Evolutionary conservation across 1,140 invertebrate genomes (phyloP).

Genomic region (Drosophila elegans): DNA sequence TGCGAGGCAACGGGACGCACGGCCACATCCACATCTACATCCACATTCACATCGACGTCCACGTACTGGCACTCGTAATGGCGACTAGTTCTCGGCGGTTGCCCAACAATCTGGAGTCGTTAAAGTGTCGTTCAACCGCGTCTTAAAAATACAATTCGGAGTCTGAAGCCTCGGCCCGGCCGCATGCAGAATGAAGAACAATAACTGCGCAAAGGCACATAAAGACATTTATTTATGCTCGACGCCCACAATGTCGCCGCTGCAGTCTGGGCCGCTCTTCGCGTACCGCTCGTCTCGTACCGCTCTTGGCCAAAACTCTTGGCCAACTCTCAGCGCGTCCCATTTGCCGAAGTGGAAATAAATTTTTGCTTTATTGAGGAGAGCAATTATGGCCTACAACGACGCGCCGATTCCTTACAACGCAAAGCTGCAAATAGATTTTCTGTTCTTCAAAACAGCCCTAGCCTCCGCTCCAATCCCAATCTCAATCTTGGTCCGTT

Average conservation of each 20-base stretch:
- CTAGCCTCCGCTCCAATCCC: slow-evolving; percentile 23
- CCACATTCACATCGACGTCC: slow-evolving; percentile 15
- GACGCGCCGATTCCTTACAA: slow-evolving; percentile 58
- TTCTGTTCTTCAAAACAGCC: slow-evolving; percentile 37
- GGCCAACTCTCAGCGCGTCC: slow-evolving; percentile 42
- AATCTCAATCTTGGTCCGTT: slow-evolving; percentile 10
- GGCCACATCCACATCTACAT: slow-evolving; percentile 7
- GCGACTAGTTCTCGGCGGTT: slow-evolving; percentile 59
- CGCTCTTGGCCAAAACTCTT: slow-evolving; percentile 41
- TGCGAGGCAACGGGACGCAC: slow-evolving; percentile 39
- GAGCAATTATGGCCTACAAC: slow-evolving; percentile 71
- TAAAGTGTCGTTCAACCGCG: slow-evolving; percentile 70
- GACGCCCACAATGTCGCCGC: slow-evolving; percentile 65
- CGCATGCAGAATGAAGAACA: slow-evolving; percentile 65
- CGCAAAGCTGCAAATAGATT: slow-evolving; percentile 58
- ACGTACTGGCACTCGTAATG: slow-evolving; percentile 31
- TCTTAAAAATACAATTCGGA: slow-evolving; percentile 63
- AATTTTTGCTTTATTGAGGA: slow-evolving; percentile 71
- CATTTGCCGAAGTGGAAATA: slow-evolving; percentile 56
- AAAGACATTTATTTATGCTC: slow-evolving; percentile 75
- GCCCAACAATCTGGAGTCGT: slow-evolving; percentile 55
- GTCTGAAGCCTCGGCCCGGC: slow-evolving; percentile 34
- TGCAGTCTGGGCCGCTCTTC: slow-evolving; percentile 17
- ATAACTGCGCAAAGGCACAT: slow-evolving; percentile 63
- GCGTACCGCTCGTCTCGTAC: slow-evolving; percentile 3